Evolutionary conservation across 2,888 invertebrate genomes (phyloP).

Genomic region (Cordilura impudica): DNA sequence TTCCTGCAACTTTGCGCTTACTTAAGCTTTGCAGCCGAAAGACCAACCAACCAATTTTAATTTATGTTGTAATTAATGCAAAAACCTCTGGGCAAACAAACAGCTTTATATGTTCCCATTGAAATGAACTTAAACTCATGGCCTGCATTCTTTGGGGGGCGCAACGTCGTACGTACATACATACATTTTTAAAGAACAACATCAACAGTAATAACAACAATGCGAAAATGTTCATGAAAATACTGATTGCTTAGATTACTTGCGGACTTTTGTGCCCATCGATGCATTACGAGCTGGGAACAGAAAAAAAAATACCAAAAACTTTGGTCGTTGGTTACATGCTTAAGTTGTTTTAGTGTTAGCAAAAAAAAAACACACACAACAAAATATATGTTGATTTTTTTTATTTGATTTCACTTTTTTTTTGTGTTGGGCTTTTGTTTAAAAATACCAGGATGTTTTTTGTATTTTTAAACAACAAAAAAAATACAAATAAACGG

Average conservation of each 20-base stretch:
- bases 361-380: background rate
- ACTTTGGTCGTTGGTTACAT: background rate
- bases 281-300: slow-evolving; percentile 42
- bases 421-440: background rate
- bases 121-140: background rate
- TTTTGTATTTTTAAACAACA: no score
- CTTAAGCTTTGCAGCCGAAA: background rate
- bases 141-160: background rate
- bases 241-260: slow-evolving; percentile 54
- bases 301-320: no score
- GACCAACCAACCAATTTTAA: slow-evolving; percentile 30
- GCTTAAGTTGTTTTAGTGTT: background rate
- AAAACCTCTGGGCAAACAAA: slow-evolving; percentile 20
- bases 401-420: slow-evolving; percentile 5
- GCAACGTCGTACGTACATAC: no score
- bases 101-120: background rate
- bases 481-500: no score
- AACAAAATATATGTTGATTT: background rate
- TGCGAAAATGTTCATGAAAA: slow-evolving; percentile 23
- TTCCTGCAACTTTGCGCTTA: background rate
- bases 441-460: slow-evolving; percentile 21
- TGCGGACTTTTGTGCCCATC: slow-evolving; percentile 53
- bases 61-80: slow-evolving; percentile 41
- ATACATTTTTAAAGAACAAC: background rate
- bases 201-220: background rate